Conservation (phyloP, 2,113 vertebrate genomes). For the Tretioscincus oriximinensis region DNA sequence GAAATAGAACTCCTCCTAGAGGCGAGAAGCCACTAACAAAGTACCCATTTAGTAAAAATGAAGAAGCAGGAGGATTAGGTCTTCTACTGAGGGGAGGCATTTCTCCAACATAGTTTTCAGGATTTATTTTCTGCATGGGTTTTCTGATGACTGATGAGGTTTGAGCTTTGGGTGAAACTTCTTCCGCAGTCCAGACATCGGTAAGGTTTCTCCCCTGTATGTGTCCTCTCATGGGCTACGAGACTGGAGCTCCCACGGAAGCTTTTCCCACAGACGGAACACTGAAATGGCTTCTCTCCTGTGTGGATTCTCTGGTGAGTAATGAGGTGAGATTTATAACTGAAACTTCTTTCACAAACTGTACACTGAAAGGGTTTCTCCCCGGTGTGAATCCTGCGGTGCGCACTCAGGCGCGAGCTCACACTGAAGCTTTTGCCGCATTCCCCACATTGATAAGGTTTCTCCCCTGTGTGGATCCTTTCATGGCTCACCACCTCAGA, state of each 20-base stretch:
- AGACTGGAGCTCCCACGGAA: slow-evolving; percentile 68
- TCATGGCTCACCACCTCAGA: slow-evolving; percentile 69
- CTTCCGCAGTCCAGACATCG: slow-evolving; percentile 62
- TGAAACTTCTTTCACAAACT: slow-evolving; percentile 67
- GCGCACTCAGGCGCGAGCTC: slow-evolving; percentile 66
- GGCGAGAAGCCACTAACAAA: background rate
- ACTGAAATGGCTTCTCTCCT: slow-evolving; percentile 64
- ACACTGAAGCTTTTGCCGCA: slow-evolving; percentile 65
- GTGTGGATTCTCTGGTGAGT: slow-evolving; percentile 66
- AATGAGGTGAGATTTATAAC: slow-evolving; percentile 63
- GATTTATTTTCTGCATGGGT: slow-evolving; percentile 46
- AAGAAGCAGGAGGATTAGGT: background rate
- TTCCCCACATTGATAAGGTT: slow-evolving; percentile 61
- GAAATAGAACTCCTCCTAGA: background rate
- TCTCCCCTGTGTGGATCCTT: slow-evolving; percentile 66
- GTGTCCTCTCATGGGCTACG: slow-evolving; percentile 59
- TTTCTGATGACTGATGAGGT: slow-evolving; percentile 66
- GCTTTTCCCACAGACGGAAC: slow-evolving; percentile 64
- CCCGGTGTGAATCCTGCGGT: slow-evolving; percentile 67
- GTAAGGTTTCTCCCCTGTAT: slow-evolving; percentile 64
- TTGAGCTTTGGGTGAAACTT: slow-evolving; percentile 64
- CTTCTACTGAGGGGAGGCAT: background rate
- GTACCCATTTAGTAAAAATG: background rate
- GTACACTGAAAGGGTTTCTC: slow-evolving; percentile 66
- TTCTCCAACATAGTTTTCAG: background rate